phyloP scores from a whole-genome alignment of 2,797 vertebrate genomes.

The Pithecia hirsuta region DNA sequence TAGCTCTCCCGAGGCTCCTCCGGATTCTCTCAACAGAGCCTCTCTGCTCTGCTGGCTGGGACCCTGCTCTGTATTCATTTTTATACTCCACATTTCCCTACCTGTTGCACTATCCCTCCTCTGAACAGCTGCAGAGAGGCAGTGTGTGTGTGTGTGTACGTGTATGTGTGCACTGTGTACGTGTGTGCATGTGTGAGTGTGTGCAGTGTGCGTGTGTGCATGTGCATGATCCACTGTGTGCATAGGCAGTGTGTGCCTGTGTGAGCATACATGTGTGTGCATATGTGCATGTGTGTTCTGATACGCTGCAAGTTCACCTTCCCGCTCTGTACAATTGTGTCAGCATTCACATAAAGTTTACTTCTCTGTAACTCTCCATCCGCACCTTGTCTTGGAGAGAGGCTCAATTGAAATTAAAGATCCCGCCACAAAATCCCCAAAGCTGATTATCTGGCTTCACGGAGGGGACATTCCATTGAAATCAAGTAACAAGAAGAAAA shows the following conservation, averaged over 20 bases:
- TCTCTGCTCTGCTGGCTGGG: neutral
- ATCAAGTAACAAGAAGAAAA: neutral
- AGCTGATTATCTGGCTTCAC: neutral
- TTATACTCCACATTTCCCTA: neutral
- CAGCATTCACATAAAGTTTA: fast-evolving
- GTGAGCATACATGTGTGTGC: neutral
- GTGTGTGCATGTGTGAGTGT: too few relatives aligned
- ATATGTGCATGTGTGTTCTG: neutral
- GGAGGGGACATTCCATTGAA: neutral
- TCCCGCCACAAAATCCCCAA: neutral
- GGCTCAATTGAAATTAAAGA: too few relatives aligned
- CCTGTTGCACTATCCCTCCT: neutral
- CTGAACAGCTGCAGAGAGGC: neutral
- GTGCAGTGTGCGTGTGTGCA: too few relatives aligned
- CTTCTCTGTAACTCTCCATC: fast-evolving
- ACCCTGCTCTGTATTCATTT: neutral
- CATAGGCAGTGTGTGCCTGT: neutral
- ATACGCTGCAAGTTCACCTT: neutral
- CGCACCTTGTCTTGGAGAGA: neutral
- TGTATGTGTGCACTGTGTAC: too few relatives aligned
- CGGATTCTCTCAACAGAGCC: fast-evolving
- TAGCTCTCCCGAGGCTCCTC: neutral
- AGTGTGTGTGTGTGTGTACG: neutral
- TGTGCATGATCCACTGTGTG: neutral
- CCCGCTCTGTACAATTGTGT: fast-evolving